phyloP scores from a whole-genome alignment of 1,140 invertebrate species.

The Euglossa dilemma region DNA sequence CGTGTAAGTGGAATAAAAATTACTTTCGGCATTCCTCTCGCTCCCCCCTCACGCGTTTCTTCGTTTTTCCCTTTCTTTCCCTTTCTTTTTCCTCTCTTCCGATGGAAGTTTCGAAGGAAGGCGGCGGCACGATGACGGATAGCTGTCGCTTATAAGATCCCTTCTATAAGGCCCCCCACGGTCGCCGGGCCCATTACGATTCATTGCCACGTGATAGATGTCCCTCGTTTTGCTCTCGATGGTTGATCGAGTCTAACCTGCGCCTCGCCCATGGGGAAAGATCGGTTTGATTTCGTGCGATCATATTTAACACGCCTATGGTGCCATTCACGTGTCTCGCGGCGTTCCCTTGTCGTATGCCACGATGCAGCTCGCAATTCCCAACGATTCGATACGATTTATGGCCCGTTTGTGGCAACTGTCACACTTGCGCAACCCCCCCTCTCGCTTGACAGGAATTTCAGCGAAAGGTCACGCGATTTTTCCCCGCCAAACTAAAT shows the following conservation, averaged over 20 bases:
- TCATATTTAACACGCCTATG: slow-evolving; percentile 59
- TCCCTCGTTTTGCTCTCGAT: slow-evolving; percentile 66
- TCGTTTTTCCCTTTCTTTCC: background rate
- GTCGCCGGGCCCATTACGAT: slow-evolving; percentile 62
- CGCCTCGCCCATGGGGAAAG: slow-evolving; percentile 46
- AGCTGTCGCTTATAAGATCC: slow-evolving; percentile 62
- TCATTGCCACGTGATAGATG: slow-evolving; percentile 70
- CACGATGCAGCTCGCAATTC: slow-evolving; percentile 3
- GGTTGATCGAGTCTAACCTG: slow-evolving; percentile 66
- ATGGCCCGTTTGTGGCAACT: slow-evolving; percentile 18
- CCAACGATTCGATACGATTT: slow-evolving; percentile 32
- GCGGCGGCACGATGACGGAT: slow-evolving; percentile 65
- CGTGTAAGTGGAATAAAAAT: slow-evolving; percentile 13
- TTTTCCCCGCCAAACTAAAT: background rate
- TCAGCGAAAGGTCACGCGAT: background rate
- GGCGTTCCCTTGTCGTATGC: slow-evolving; percentile 28
- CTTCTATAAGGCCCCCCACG: slow-evolving; percentile 50
- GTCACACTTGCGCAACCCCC: slow-evolving; percentile 30
- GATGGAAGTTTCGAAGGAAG: slow-evolving; percentile 45
- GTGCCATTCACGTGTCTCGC: slow-evolving; percentile 54
- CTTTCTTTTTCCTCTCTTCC: background rate
- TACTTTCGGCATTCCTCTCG: slow-evolving; percentile 27
- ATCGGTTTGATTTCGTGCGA: slow-evolving; percentile 56
- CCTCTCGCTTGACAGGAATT: background rate
- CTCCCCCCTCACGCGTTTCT: too few relatives aligned